Evolutionary conservation across 1,140 invertebrate genomes (phyloP).

Genomic region (Pollicipes pollicipes): DNA sequence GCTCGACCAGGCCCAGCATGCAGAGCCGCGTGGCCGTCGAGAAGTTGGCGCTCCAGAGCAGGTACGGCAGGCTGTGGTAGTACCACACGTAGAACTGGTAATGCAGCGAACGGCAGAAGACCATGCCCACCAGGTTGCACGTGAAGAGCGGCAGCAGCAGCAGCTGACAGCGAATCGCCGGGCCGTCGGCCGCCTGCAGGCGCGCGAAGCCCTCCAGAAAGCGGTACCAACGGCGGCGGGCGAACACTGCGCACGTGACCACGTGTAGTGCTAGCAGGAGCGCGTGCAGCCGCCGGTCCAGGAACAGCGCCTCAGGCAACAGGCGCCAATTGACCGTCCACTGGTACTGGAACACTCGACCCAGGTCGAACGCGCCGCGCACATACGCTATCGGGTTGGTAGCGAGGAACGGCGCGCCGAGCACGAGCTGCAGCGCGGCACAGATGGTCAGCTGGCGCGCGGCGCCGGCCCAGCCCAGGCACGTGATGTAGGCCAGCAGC

Average conservation of each 20-base stretch:
- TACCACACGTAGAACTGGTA: conserved; percentile 99
- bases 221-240: conserved; percentile 28
- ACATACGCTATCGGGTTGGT: conserved; percentile 68
- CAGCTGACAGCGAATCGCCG: conserved; percentile 35
- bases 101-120: conserved; percentile 84
- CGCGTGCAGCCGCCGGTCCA: conserved; percentile 65
- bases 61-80: conserved; percentile 84
- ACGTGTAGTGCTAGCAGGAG: conserved; percentile 57
- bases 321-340: conserved; percentile 99
- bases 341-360: conserved; percentile 80
- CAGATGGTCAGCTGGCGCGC: conserved; percentile 61
- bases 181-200: conserved; percentile 5
- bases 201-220: conserved; percentile 9
- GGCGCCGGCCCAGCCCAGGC: conserved; percentile 49
- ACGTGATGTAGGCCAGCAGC: conserved; percentile 61
- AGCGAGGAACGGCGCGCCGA: conserved; percentile 66
- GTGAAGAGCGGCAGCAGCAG: conserved; percentile 75
- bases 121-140: conserved; percentile 77
- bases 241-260: conserved; percentile 47
- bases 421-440: conserved; percentile 49
- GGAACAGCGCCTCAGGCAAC: conserved; percentile 59
- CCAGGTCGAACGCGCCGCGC: conserved; percentile 78
- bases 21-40: conserved; percentile 22
- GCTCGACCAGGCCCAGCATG: conserved; percentile 72
- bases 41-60: conserved; percentile 52